Evolutionary conservation across 2,888 invertebrate species (phyloP), one percentile per base, ranked within the genome.

Genomic region (Tachina grossa): DNA sequence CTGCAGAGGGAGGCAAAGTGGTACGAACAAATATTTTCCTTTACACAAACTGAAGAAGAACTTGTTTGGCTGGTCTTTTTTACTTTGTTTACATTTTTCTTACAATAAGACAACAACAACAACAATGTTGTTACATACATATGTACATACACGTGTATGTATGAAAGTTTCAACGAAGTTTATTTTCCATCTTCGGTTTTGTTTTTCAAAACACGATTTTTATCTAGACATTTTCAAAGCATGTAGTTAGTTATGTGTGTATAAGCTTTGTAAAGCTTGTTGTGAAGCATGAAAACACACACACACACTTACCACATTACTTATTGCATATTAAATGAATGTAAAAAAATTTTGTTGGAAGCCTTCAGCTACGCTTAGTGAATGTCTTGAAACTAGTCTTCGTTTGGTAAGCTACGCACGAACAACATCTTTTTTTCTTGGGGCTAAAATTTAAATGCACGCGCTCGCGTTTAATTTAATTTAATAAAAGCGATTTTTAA

Each of bases 381-480:
- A 85, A 76, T 72, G 83, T 85, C 85, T 85, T 80, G 13, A 85
- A 85, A 80, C 72, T 83, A 83, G 85, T 85, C 85, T 83, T 85
- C 85, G 83, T 77, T 85, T 85, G 79, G 72, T 84, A 84, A 79
- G 83, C 85, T 76, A 85, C 83, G 85, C 85, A 85, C 85, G 85
- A 85, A 74, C 85, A 85, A 57, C 79, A 85, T 61, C 53, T 71
- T 75, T 79, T 71, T 75, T 79, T 72, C 69, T 68, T 51, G 31
- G 14, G 31, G 16, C 39, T 43, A 11, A 45, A 53, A 22, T 63
- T 41, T 11, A 76, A 71, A 75, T 83, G 78, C 78, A 83, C 66
- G 66, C 78, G 69, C 75, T 69, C 51, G 78, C 65, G 75, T 85
- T 83, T 76, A 59, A 74, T 85, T 83, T 76, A 59, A 74, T 77